phyloP scores from a whole-genome alignment of 1,140 invertebrate genomes.

The Pachypeltis micranthus region DNA sequence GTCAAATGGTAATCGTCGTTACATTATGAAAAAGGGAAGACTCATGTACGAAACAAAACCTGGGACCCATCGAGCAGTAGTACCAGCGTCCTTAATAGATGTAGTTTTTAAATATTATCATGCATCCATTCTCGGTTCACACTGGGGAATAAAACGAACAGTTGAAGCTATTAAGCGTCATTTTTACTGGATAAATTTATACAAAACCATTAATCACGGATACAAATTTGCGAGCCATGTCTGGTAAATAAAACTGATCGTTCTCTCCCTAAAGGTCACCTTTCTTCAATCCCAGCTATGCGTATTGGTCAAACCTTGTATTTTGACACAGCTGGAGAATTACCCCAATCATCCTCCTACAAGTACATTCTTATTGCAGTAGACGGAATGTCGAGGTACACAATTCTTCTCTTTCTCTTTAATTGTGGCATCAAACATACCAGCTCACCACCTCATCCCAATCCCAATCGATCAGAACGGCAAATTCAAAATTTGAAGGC shows the following conservation, averaged over 20 bases:
- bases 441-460: no score
- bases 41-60: neutral
- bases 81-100: neutral
- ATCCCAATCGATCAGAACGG: no score
- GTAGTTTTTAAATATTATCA: neutral
- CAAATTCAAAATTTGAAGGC: no score
- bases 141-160: neutral
- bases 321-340: neutral
- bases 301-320: neutral
- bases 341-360: neutral
- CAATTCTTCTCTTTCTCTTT: no score
- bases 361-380: neutral
- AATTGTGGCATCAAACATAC: no score
- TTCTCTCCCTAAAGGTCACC: neutral
- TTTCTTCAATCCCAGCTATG: neutral
- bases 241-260: neutral
- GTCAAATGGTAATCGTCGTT: neutral
- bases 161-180: neutral
- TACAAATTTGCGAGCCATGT: neutral
- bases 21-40: neutral
- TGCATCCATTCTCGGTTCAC: neutral
- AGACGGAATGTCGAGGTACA: neutral
- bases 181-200: neutral
- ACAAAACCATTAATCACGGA: neutral
- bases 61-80: neutral